Evolutionary conservation across 2,888 invertebrate genomes (phyloP), one percentile per base, ranked within the genome.

Genomic region (Copidosoma aretas): DNA sequence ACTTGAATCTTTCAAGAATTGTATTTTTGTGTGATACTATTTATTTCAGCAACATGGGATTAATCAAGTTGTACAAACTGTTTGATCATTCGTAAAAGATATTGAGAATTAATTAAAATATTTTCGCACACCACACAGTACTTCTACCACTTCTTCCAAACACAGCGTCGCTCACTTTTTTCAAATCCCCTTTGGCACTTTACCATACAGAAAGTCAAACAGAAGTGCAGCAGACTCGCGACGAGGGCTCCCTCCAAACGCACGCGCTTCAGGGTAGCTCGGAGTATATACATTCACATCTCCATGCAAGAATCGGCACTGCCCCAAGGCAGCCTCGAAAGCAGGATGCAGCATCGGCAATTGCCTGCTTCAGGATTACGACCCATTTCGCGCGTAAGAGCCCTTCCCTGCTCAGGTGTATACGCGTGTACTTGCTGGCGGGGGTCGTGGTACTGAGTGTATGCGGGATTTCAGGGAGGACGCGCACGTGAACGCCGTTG

Each of bases 351-450:
- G 74, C 79, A 80, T 79, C 78, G 77, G 77, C 79, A 78, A 79
- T 80, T 79, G 79, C 77, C 73, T 77, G 78, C 76, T 79, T 76
- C 77, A 77, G 79, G 80, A 78, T 77, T 77, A 81, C 79, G 79
- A 80, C 78, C 79, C 79, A 80, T 80, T 80, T 77, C 74, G 76
- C 74, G 74, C 75, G 74, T 77, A 78, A 77, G 76, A 77, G 77
- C 74, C 75, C 73, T 62, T 68, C 64, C 65, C 71, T 72, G 66
- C 59, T 63, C 64, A 62, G 59, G 49, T 25, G 10, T 32, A 24
- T 17, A 49, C 49, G 25, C 32, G 60, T 32, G 54, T 17, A 21
- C 41, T 14, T 22, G 19, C 24, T 15, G 12, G 14, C 25, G 39
- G 5, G 12, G 12, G 57, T 4, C 19, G 43, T 14, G 41, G 17